A percentile compares a stretch with the other conserved stretches of the same genome.
These are phyloP conservation scores for Anseranas semipalmata DNA, from an alignment of 2,113 vertebrate species.

Conservation along the genomic window DNA sequence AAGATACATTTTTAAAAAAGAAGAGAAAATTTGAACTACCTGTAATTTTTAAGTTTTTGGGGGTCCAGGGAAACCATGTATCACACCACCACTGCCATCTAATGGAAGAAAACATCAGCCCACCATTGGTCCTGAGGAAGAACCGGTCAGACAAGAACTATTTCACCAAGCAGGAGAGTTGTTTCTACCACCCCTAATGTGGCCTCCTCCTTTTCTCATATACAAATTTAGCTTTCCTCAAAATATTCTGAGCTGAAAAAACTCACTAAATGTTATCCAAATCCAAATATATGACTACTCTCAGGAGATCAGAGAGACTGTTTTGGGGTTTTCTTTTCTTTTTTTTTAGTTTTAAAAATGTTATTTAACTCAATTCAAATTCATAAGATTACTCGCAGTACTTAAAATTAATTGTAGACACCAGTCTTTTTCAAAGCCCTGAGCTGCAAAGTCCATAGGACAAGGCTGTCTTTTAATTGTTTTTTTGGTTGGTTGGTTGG, in stretches of 20 bases:
- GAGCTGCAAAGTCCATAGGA: neutral
- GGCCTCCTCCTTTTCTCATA: neutral
- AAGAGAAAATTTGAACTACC: neutral
- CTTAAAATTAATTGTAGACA: neutral
- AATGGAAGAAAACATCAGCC: slow-evolving; percentile 46
- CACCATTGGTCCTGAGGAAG: neutral
- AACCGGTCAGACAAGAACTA: neutral
- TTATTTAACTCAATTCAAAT: neutral
- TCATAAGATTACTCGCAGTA: neutral
- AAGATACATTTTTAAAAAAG: neutral
- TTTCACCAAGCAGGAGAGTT: neutral
- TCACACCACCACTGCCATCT: slow-evolving; percentile 66
- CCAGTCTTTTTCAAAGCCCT: neutral
- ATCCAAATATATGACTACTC: neutral
- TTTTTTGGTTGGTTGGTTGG: no score
- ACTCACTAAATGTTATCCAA: neutral
- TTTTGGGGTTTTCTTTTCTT: neutral
- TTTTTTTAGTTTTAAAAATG: neutral
- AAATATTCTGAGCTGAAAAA: neutral
- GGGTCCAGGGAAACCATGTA: slow-evolving; percentile 16
- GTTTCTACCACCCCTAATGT: neutral
- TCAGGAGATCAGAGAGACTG: neutral
- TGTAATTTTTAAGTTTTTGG: neutral
- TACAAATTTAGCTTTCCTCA: neutral
- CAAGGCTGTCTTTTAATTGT: neutral